Conservation (phyloP, 1,140 invertebrate genomes). For the Fopius arisanus region DNA sequence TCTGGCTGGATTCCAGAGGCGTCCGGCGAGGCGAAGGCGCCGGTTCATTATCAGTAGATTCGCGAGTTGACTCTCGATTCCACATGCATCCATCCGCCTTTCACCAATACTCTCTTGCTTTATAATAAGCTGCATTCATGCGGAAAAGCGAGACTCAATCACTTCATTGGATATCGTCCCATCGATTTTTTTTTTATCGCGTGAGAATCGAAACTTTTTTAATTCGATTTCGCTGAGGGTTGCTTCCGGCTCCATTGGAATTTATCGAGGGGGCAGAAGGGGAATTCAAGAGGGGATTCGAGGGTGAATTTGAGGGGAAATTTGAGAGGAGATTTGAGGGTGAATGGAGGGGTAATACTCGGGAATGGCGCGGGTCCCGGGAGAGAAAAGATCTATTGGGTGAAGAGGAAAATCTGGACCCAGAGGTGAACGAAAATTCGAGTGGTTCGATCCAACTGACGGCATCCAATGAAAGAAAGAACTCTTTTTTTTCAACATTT, state of each 20-base stretch:
- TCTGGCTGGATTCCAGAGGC: slow-evolving; percentile 32
- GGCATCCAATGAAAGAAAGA: neutral
- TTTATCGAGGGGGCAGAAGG: no score
- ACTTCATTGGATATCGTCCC: neutral
- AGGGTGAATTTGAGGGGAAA: no score
- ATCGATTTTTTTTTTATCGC: neutral
- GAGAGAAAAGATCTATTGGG: no score
- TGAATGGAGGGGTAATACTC: no score
- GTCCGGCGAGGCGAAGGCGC: slow-evolving; percentile 18
- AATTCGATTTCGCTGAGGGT: neutral
- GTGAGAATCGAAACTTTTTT: neutral
- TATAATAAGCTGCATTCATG: neutral
- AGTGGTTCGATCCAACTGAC: neutral
- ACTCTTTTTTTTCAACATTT: neutral
- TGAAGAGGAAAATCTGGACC: neutral
- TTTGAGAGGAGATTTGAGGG: no score
- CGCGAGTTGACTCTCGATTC: slow-evolving; percentile 9
- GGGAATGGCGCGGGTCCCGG: no score
- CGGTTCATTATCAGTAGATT: slow-evolving; percentile 26
- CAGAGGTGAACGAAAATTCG: neutral
- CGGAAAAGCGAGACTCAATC: neutral
- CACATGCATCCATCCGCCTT: neutral
- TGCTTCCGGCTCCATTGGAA: neutral
- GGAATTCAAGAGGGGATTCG: no score
- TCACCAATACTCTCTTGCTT: neutral